A percentile compares a stretch with the other conserved stretches of the same genome.
These are phyloP conservation scores for Anolis apletophallus DNA, from an alignment of 2,797 vertebrate species.

Conservation along the genomic window DNA sequence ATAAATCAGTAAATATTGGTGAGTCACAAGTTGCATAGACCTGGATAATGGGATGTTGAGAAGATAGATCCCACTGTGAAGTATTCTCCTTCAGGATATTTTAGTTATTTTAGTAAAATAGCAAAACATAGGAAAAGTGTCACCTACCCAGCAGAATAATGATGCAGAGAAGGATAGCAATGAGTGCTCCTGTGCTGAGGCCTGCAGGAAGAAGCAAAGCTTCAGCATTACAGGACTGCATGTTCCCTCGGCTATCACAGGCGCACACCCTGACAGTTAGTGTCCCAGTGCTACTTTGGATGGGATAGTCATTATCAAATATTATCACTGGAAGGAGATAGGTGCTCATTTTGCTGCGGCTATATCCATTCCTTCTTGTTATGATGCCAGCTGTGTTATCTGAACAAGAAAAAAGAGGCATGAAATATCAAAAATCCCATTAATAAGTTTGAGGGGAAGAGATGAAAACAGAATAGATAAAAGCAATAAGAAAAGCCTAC, in stretches of 20 bases:
- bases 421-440: not conserved
- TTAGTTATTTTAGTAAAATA: not conserved
- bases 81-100: no score
- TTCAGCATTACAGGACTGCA: constrained; percentile 91
- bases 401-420: constrained; percentile 56
- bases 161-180: constrained; percentile 95
- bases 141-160: constrained; percentile 90
- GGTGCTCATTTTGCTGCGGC: constrained; percentile 87
- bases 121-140: not conserved
- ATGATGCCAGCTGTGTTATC: constrained; percentile 97
- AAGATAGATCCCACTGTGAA: not conserved
- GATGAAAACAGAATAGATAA: fast-evolving
- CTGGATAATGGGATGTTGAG: not conserved
- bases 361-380: constrained; percentile 90
- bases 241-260: constrained; percentile 89
- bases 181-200: constrained; percentile 92
- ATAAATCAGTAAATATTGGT: not conserved
- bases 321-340: constrained; percentile 93
- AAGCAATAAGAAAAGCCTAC: constrained; percentile 72
- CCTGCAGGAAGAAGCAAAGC: constrained; percentile 91
- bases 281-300: constrained; percentile 96
- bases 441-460: not conserved
- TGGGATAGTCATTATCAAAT: constrained; percentile 95
- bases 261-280: constrained; percentile 92
- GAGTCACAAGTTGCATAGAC: not conserved